Conservation (phyloP, 2,113 vertebrate species). For the Hiodon tergisus region DNA sequence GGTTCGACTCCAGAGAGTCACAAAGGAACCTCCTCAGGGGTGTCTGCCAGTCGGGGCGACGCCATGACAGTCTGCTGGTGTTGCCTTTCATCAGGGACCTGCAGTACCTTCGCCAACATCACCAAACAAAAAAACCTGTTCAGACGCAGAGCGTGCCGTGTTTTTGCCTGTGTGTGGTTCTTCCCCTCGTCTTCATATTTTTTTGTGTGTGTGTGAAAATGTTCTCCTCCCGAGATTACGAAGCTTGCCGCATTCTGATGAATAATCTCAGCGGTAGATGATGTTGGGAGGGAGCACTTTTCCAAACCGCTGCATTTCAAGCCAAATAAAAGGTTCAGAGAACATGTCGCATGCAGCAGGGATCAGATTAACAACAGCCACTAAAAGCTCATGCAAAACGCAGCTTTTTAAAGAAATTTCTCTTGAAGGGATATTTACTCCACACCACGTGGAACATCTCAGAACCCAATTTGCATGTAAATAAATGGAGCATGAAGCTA, state of each 20-base stretch:
- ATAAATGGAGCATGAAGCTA: too few species aligned
- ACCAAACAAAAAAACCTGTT: background rate
- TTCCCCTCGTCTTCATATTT: too few species aligned
- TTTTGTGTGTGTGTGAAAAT: too few species aligned
- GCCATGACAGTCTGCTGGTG: background rate
- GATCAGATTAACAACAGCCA: background rate
- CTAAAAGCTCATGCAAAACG: background rate
- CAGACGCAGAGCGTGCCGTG: background rate
- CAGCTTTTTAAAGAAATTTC: background rate
- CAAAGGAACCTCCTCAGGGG: background rate
- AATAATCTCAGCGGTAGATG: background rate
- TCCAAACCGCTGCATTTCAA: conserved; percentile 1
- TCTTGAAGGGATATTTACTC: too few species aligned
- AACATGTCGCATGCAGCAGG: background rate
- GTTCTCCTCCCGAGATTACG: too few species aligned
- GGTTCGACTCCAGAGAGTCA: background rate
- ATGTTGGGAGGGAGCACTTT: background rate
- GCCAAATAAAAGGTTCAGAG: background rate
- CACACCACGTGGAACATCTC: too few species aligned
- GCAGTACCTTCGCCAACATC: background rate
- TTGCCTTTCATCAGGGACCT: background rate
- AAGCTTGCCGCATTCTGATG: too few species aligned
- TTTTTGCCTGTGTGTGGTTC: too few species aligned
- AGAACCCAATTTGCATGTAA: too few species aligned
- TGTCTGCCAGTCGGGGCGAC: background rate